Conservation (phyloP, 1,140 invertebrate genomes). For the Megalopta genalis region DNA sequence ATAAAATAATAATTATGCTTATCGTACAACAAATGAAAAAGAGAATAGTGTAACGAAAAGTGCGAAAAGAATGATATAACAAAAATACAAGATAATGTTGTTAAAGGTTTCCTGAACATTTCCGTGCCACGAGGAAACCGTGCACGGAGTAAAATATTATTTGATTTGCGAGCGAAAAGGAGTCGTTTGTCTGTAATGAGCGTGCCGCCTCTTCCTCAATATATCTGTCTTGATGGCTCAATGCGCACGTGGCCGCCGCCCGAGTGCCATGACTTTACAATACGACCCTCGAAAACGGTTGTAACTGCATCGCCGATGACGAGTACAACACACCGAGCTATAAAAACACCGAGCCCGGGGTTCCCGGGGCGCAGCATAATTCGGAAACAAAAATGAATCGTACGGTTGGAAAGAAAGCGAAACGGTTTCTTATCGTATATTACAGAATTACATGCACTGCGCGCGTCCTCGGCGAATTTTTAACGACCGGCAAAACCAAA, state of each 20-base stretch:
- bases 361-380: constrained; percentile 13
- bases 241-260: constrained; percentile 46
- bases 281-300: constrained; percentile 42
- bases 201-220: constrained; percentile 65
- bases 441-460: neutral
- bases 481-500: neutral
- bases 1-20: too few relatives aligned
- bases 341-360: constrained; percentile 45
- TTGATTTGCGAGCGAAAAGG: constrained; percentile 64
- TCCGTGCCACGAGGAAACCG: neutral
- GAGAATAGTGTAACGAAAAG: too few relatives aligned
- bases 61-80: too few relatives aligned
- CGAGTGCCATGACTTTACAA: constrained; percentile 51
- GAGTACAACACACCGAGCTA: constrained; percentile 11
- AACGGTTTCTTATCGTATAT: neutral
- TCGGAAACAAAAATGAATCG: constrained; percentile 14
- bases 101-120: too few relatives aligned
- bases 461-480: neutral
- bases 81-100: too few relatives aligned
- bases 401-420: constrained; percentile 1
- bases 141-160: constrained; percentile 57
- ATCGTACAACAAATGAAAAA: too few relatives aligned
- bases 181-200: constrained; percentile 59
- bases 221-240: constrained; percentile 63
- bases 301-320: constrained; percentile 26